Base-by-base conservation (phyloP, 2,797 vertebrate species). In the Tenualosa ilisha region DNA sequence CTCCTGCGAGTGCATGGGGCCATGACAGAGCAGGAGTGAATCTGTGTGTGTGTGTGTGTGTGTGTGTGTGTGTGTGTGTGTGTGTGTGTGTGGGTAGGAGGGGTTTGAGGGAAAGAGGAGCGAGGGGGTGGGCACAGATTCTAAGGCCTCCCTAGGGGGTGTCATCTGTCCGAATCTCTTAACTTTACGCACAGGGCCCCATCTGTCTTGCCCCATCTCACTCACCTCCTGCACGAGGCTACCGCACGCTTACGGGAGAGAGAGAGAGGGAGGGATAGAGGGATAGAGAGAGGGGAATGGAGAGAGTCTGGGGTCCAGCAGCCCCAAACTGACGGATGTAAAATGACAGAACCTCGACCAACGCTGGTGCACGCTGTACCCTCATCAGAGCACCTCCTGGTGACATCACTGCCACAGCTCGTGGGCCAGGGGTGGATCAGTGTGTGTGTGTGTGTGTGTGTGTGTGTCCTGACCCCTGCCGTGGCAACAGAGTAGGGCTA, bases 141-240 rank as follows among this genome's bases (percentile, higher is more conserved):
- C 83, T 68, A 83, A 84, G 82, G 56, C 82, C 46, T 83, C 85
- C 89, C 86, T 81, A 46, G 86, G 84, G 89, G 88, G 72, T 89
- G 87, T 88, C 88, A 88, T 89, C 91, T 92, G 91, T 90, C 90
- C 85, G 85, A 91, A 91, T 82, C 81, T 89, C 88, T 91, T 90
- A 90, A 84, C 90, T 85, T 89, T 86, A 88, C 85, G 85, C 86
- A 87, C 59, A 85, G 87, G 89, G 86, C 75, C 88, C 61, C 83
- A 87, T 88, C 86, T 91, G 90, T 90, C 89, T 83, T 81, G 82
- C 84, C 83, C 65, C 72, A 46, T 46, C 72, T 9, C 85, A 87
- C 91, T 85, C 89, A 82, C 83, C 85, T 89, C 87, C 88, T 84
- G 87, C 85, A 86, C 84, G 86, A 86, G 89, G 86, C 63, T 72